Evolutionary conservation across 2,797 vertebrate species (phyloP).

Genomic region (Pteronotus mesoamericanus): DNA sequence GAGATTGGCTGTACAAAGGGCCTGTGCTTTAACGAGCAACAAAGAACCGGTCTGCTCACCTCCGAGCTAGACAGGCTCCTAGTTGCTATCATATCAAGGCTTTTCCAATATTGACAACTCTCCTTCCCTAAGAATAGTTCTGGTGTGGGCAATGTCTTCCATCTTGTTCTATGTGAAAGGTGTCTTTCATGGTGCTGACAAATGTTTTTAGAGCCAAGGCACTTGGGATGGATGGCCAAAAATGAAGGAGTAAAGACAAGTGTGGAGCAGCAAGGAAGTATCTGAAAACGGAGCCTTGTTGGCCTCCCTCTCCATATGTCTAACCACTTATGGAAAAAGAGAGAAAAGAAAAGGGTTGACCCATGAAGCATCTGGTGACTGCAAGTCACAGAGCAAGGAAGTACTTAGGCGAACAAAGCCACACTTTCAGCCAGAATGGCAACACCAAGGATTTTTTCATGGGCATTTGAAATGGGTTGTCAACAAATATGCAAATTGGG

Average conservation of each 20-base stretch:
- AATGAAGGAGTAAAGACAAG: neutral
- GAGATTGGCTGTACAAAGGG: neutral
- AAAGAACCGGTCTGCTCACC: neutral
- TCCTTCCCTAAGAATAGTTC: neutral
- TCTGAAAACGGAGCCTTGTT: neutral
- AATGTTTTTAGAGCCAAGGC: neutral
- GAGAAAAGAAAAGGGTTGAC: neutral
- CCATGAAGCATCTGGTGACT: neutral
- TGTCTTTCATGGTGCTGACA: neutral
- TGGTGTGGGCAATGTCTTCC: neutral
- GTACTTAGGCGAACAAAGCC: neutral
- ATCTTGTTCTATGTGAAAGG: neutral
- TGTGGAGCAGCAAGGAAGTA: neutral
- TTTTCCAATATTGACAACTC: neutral
- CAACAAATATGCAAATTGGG: conserved; percentile 63
- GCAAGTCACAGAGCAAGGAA: conserved; percentile 24
- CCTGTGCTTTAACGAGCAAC: neutral
- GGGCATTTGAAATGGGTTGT: conserved; percentile 44
- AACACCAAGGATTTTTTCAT: conserved; percentile 17
- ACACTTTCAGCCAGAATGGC: conserved; percentile 22
- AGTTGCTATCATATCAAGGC: neutral
- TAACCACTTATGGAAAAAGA: neutral
- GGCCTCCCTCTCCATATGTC: neutral
- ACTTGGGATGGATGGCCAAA: neutral
- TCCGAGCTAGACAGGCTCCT: neutral